phyloP scores from a whole-genome alignment of 2,113 vertebrate genomes.

The Eulemur macaco region DNA sequence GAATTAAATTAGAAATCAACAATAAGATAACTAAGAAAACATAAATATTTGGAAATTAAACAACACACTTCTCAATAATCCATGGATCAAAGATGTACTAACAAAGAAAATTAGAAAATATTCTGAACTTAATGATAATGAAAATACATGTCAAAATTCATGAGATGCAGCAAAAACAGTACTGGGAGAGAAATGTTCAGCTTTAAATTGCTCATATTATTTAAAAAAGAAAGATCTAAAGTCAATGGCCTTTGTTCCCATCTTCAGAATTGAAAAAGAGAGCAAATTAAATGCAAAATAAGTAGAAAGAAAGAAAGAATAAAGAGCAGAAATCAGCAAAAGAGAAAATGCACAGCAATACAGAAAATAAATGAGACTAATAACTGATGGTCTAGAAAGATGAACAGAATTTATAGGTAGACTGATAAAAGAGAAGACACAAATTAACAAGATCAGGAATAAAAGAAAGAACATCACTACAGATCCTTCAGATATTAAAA shows the following conservation, averaged over 20 bases:
- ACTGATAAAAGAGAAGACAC: neutral
- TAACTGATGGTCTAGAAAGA: neutral
- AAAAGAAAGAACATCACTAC: neutral
- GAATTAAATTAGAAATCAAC: too few species aligned
- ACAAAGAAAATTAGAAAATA: neutral
- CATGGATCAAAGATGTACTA: neutral
- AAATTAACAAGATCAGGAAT: neutral
- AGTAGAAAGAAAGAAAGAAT: neutral
- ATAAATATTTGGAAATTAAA: too few species aligned
- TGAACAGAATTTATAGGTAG: neutral
- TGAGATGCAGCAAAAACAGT: neutral
- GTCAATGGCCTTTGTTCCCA: neutral
- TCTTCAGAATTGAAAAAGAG: neutral
- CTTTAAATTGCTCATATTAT: neutral
- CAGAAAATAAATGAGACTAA: neutral
- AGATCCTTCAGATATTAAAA: neutral
- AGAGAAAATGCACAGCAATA: neutral
- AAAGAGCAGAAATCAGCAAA: neutral
- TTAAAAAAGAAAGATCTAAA: neutral
- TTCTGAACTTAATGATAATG: neutral
- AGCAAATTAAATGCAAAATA: neutral
- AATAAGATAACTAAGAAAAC: too few species aligned
- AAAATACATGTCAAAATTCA: neutral
- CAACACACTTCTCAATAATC: neutral
- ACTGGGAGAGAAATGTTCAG: neutral